phyloP scores from a whole-genome alignment of 1,140 invertebrate species.

The Mylabris phalerata region DNA sequence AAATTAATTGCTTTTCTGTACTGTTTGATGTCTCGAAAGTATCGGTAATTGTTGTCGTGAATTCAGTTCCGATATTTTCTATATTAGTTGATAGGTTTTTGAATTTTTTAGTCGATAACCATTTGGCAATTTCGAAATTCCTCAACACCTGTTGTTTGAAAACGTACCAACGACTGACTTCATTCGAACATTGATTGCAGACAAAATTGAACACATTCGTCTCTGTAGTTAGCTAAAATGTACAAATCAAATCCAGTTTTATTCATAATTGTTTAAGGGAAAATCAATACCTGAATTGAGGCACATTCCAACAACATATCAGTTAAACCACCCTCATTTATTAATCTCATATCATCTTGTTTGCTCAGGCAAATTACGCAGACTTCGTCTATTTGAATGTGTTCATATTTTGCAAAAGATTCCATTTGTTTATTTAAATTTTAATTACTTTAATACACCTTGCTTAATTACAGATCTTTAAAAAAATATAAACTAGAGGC shows the following conservation, averaged over 20 bases:
- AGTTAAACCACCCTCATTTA: conserved; percentile 15
- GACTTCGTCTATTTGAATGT: conserved; percentile 19
- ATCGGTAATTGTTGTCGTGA: no score
- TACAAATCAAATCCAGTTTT: not conserved
- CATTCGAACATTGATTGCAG: conserved; percentile 16
- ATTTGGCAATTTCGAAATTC: conserved; percentile 17
- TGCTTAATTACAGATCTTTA: no score
- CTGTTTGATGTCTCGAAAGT: not conserved
- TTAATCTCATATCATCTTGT: conserved; percentile 19
- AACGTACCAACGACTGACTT: conserved; percentile 17
- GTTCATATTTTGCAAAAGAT: conserved; percentile 12
- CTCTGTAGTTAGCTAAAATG: conserved; percentile 12
- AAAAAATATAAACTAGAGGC: no score
- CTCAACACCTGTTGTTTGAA: conserved; percentile 20
- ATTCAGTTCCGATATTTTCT: no score
- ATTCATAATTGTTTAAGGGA: not conserved
- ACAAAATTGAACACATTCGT: conserved; percentile 18
- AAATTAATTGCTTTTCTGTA: conserved; percentile 1
- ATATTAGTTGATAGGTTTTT: no score
- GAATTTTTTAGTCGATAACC: conserved; percentile 5
- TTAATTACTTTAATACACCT: no score
- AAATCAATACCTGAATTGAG: conserved; percentile 13
- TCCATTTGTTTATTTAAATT: not conserved
- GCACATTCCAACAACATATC: conserved; percentile 19
- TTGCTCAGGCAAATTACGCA: conserved; percentile 17